Base-by-base conservation (phyloP, 2,888 invertebrate species). In the Hanleya hanleyi region DNA sequence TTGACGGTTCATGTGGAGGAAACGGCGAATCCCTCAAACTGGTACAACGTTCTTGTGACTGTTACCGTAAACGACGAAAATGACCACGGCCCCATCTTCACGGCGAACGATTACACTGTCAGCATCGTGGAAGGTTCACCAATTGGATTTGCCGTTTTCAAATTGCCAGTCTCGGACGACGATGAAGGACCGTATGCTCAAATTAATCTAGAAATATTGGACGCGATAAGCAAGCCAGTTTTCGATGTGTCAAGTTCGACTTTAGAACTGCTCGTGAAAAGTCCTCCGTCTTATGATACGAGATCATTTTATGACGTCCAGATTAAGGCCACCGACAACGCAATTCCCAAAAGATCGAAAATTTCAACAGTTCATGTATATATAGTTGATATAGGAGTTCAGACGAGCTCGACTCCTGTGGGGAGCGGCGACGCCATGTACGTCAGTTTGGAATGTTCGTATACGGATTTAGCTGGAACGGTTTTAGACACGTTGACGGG, bases 31-130 rank as follows among this genome's bases (percentile, higher is more conserved):
- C 49, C 50, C 4, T n/a, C 49, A 18, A 67, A 32, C 49, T 33
- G 49, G 35, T 67, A 41, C 29, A 49, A 41, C 9, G 22, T 49
- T 3, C n/a, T 29, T 35, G 49, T 49, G 3, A 67, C 29, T 26
- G 49, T 67, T 4, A 67, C 49, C 15, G 67, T 67, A 15, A 36
- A 41, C 29, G 67, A 67, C 36, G 67, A n/a, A 15, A 67, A 67
- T 35, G 67, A 67, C 67, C 29, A 67, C 49, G 50, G 32, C 18
- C 67, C 67, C 4, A n/a, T 33, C 12, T 67, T 41, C 33, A n/a
- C 49, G 7, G n/a, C 32, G 2, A 15, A 4, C 3, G 22, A n/a
- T 18, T 67, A 49, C 50, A 50, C 67, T 1, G 67, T 32, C 32
- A 22, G 29, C 22, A 35, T 33, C 9, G 18, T 36, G 64, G 67